These are phyloP conservation scores for Corella eumyota DNA, from an alignment of 23 tunicate genomes.

Conservation along the genomic window DNA sequence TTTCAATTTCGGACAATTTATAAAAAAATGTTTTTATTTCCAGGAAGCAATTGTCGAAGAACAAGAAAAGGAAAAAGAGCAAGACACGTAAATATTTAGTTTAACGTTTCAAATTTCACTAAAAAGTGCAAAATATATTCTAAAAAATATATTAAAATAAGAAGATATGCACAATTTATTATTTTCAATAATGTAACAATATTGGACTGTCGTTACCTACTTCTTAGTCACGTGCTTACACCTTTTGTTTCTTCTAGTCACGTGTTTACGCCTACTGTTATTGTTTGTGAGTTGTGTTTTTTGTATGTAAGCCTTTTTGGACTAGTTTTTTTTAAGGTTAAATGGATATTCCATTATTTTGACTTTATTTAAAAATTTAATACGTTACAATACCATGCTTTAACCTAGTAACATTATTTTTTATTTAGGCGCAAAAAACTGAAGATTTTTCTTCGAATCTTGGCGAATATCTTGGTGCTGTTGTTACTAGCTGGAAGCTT, in stretches of 20 bases:
- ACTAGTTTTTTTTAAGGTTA: too few species aligned
- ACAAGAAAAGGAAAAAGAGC: constrained; percentile 54
- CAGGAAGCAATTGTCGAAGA: constrained; percentile 68
- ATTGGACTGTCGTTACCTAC: too few species aligned
- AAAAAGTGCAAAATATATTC: too few species aligned
- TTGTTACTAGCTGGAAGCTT: constrained; percentile 53
- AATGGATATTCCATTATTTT: not conserved
- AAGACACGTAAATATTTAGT: constrained; percentile 32
- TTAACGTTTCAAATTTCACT: too few species aligned
- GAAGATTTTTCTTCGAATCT: constrained; percentile 26
- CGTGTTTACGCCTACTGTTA: too few species aligned
- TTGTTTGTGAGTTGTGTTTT: too few species aligned
- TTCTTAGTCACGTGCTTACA: too few species aligned
- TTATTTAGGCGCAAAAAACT: constrained; percentile 21
- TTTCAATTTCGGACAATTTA: not conserved
- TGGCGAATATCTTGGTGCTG: constrained; percentile 54
- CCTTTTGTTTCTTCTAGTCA: too few species aligned
- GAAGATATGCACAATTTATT: too few species aligned
- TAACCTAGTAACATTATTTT: not conserved
- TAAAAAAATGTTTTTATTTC: not conserved
- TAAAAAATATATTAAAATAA: too few species aligned
- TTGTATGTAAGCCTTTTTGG: too few species aligned
- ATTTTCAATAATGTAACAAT: too few species aligned
- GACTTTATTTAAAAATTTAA: not conserved
- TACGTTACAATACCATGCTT: not conserved